Base-by-base conservation (phyloP, 2,113 vertebrate species). In the Zosterops pallidus region DNA sequence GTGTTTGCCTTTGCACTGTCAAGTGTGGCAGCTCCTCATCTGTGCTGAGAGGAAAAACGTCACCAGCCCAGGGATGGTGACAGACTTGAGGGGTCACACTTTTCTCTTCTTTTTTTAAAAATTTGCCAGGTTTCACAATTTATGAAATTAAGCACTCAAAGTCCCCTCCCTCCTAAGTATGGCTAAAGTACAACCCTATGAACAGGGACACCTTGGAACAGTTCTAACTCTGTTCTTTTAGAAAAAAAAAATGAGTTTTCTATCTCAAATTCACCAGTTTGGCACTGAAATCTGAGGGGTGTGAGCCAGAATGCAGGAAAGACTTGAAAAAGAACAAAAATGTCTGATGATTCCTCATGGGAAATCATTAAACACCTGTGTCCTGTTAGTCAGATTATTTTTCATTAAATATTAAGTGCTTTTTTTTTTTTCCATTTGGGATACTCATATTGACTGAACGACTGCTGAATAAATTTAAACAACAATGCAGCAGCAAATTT, bases 401-500 rank as follows among this genome's bases (percentile, higher is more conserved):
- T 62, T 39, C 28, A 71, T 41, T 41, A 49, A 21, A 35, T 60
- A 52, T 39, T 70, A 52, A 44, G 14, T 0, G 1, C 3, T 31
- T 14, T 76, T 67, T 39, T 67, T 39, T 28, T 56, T 67, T 46
- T 42, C 17, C 2, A 9, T 41, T 74, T 74, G 37, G 22, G 29
- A 37, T 62, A 17, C 29, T 20, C 8, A 28, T 37, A 60, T 8
- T 57, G 60, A 16, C 52, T 84, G 57, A 91, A 12, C 8, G 39
- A 55, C 28, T 13, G 22, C 18, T 55, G 17, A 28, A 29, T 49
- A 18, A 68, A 55, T 7, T 69, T 52, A 31, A 64, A 42, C 23
- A 70, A 57, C 0, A 1, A 15, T 15, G 14, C 0, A 8, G 24
- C 41, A 64, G 16, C 28, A 33, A 33, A 69, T 46, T 78, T 69